Base-by-base conservation (phyloP, 2,888 invertebrate genomes). In the Caenorhabditis imperialis region DNA sequence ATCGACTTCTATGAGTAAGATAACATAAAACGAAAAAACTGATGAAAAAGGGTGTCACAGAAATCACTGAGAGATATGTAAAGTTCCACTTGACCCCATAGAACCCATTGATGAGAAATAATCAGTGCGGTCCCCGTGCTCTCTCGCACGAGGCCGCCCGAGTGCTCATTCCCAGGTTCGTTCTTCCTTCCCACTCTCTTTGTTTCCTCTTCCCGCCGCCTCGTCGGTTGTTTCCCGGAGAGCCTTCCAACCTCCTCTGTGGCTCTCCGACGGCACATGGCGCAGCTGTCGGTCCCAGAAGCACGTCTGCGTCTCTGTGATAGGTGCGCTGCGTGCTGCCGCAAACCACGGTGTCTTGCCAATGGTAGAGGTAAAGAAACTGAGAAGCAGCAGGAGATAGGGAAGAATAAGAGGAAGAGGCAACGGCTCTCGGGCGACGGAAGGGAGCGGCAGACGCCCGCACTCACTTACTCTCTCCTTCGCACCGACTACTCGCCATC, bases 261-360 rank as follows among this genome's bases (percentile, higher is more conserved):
- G 54, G 42, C 12, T 42, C 27, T 37, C 54, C 48, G 30, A 62
- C 63, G 63, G 63, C 67, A 67, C 67, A 67, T 67, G 67, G 67
- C 67, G 67, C 67, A 67, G 67, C 67, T 67, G 67, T 67, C 67
- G 63, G n/a, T 63, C 63, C 38, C 54, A 22, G 50, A 57, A 50
- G 57, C 57, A 57, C 67, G 67, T 67, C 67, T 51, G 51, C 51
- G 51, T 67, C 67, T 61, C 61, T 61, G 22, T 38, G 42, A 61
- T 61, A 42, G 35, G 50, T 40, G 42, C 61, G 42, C 35, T 42
- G 30, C 30, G 30, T 30, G 30, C 30, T 7, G 57, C 57, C 57
- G 57, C 53, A 53, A 62, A 53, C 62, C 62, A 67, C 51, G 51
- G 51, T 51, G 51, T 51, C 51, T 51, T 51, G 37, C 51, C 51